A percentile compares a stretch with the other conserved stretches of the same genome.
Evolutionary conservation across 2,797 vertebrate genomes (phyloP).

Genomic region (Coracias cyanogaster): DNA sequence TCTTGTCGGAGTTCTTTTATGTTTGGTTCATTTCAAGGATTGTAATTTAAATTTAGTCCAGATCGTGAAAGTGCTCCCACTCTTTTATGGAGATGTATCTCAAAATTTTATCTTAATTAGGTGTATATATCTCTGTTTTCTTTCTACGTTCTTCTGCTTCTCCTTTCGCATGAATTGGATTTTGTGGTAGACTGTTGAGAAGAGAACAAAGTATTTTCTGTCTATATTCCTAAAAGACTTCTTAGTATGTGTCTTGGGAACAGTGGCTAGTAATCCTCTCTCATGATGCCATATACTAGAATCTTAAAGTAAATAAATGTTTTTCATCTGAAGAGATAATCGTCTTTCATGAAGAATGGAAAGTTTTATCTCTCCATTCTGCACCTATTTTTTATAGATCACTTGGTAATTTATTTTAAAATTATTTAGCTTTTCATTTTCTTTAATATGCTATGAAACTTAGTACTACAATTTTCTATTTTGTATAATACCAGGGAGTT

Average conservation of each 20-base stretch:
- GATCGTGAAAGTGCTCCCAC: not conserved
- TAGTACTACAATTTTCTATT: not conserved
- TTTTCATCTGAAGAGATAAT: not conserved
- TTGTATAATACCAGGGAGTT: not conserved
- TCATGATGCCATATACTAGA: not conserved
- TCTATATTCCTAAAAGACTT: not conserved
- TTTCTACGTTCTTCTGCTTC: not conserved
- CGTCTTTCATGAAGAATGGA: not conserved
- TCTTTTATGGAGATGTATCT: not conserved
- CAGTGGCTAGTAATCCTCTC: not conserved
- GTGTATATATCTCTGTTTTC: not conserved
- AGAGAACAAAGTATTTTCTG: not conserved
- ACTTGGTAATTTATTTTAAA: not conserved
- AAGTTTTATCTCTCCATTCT: not conserved
- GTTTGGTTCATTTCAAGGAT: not conserved
- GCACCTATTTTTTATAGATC: not conserved
- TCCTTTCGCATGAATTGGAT: not conserved
- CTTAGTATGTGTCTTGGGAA: not conserved
- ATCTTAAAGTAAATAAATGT: not conserved
- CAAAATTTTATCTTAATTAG: not conserved
- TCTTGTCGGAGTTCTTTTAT: constrained; percentile 64
- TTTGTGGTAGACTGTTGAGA: not conserved
- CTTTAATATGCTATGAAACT: not conserved
- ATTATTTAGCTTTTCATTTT: not conserved
- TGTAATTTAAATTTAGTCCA: not conserved